Evolutionary conservation across 2,797 vertebrate species (phyloP).

Genomic region (Podarcis lilfordi): DNA sequence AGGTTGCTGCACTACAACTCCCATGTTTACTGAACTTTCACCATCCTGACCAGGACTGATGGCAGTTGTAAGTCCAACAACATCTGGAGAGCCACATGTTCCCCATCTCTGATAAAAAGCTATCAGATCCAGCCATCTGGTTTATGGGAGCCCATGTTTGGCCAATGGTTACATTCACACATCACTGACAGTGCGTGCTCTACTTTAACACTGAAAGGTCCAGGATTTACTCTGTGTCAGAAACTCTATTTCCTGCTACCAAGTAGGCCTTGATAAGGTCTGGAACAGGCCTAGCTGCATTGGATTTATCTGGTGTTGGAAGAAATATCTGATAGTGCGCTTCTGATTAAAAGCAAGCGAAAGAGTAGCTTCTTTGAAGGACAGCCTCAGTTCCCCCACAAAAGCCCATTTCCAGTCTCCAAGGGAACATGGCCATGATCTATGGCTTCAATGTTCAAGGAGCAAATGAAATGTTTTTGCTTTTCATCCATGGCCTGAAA

Average conservation of each 20-base stretch:
- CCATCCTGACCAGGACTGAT: no score
- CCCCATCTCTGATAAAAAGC: background rate
- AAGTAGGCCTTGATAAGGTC: background rate
- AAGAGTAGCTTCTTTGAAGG: slow-evolving; percentile 48
- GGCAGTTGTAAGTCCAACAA: no score
- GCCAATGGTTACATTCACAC: background rate
- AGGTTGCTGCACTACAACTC: no score
- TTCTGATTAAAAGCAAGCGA: slow-evolving; percentile 52
- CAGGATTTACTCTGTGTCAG: background rate
- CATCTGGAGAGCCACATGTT: no score
- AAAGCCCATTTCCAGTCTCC: slow-evolving; percentile 54
- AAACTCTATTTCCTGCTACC: slow-evolving; percentile 8
- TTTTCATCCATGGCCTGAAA: slow-evolving; percentile 54
- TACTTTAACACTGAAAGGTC: background rate
- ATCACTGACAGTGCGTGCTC: background rate
- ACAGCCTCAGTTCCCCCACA: slow-evolving; percentile 20
- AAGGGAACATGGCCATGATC: slow-evolving; percentile 61
- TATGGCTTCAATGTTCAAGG: slow-evolving; percentile 45
- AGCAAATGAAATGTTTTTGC: slow-evolving; percentile 62
- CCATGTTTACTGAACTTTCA: no score
- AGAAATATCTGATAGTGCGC: slow-evolving; percentile 49
- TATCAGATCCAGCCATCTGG: background rate
- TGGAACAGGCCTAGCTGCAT: slow-evolving; percentile 32
- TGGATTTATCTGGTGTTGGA: slow-evolving; percentile 55
- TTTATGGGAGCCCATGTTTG: background rate